Percentiles rank a stretch among this genome's conserved stretches.
Conservation (phyloP, 2,888 invertebrate species). For the Ichneumon xanthorius region DNA sequence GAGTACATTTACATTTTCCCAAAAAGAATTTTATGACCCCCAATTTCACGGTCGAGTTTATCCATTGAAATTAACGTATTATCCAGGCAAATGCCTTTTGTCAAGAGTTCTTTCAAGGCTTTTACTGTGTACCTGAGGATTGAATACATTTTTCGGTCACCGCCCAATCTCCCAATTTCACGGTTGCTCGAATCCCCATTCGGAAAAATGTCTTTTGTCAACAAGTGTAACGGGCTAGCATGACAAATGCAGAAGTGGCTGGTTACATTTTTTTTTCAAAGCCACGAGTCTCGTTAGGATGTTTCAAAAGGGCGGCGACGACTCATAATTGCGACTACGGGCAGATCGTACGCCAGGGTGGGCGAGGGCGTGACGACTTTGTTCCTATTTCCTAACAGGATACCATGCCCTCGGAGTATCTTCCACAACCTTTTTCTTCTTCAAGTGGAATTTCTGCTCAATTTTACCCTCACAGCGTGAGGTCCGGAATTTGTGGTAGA, state of each 20-base stretch:
- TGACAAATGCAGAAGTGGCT: conserved; percentile 60
- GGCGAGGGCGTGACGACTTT: conserved; percentile 62
- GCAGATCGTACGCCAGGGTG: not conserved
- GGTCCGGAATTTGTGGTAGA: not conserved
- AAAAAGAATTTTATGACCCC: too few species aligned
- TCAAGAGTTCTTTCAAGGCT: not conserved
- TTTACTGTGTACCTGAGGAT: not conserved
- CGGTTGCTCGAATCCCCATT: conserved; percentile 64
- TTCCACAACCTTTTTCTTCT: not conserved
- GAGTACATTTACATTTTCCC: too few species aligned
- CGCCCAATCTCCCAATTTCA: conserved; percentile 47
- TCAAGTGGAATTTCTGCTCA: not conserved
- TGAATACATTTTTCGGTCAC: not conserved
- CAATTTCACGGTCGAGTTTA: too few species aligned
- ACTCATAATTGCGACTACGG: not conserved
- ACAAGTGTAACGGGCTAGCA: conserved; percentile 72
- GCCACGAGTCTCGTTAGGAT: not conserved
- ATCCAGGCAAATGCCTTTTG: not conserved
- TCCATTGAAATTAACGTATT: too few species aligned
- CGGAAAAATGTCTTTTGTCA: conserved; percentile 71
- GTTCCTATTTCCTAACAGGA: conserved; percentile 64
- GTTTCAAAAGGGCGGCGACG: not conserved
- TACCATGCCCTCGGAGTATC: conserved; percentile 24
- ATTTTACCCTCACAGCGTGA: not conserved
- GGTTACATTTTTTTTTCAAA: conserved; percentile 8